phyloP scores from a whole-genome alignment of 2,113 vertebrate genomes.

The Smithornis capensis region DNA sequence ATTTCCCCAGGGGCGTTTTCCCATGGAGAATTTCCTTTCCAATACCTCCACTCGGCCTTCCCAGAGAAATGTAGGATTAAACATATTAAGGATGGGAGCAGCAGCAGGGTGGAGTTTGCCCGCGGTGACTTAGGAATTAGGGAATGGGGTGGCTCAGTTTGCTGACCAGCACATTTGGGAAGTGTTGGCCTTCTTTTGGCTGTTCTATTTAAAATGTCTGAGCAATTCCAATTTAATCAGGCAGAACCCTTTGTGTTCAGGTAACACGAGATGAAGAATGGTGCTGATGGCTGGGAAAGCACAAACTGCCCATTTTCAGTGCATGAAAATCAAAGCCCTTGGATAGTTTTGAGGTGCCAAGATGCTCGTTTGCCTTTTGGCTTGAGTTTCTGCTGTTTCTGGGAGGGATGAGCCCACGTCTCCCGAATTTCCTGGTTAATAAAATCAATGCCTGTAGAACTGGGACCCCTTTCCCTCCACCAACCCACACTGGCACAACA shows the following conservation, averaged over 20 bases:
- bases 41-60: accelerated
- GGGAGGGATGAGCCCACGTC: neutral
- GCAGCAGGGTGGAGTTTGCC: neutral
- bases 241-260: neutral
- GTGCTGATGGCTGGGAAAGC: accelerated
- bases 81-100: accelerated
- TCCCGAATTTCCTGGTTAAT: neutral
- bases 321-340: neutral
- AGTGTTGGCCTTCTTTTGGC: neutral
- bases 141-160: neutral
- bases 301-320: neutral
- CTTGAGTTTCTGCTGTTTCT: neutral
- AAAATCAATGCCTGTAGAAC: accelerated
- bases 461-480: neutral
- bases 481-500: accelerated
- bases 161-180: neutral
- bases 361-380: accelerated
- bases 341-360: accelerated
- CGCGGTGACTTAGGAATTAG: neutral
- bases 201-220: neutral
- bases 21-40: neutral
- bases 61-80: neutral
- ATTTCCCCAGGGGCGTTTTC: neutral
- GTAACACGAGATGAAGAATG: accelerated
- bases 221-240: neutral